Conservation (phyloP, 2,797 vertebrate genomes). For the Rhadinocentrus ornatus region DNA sequence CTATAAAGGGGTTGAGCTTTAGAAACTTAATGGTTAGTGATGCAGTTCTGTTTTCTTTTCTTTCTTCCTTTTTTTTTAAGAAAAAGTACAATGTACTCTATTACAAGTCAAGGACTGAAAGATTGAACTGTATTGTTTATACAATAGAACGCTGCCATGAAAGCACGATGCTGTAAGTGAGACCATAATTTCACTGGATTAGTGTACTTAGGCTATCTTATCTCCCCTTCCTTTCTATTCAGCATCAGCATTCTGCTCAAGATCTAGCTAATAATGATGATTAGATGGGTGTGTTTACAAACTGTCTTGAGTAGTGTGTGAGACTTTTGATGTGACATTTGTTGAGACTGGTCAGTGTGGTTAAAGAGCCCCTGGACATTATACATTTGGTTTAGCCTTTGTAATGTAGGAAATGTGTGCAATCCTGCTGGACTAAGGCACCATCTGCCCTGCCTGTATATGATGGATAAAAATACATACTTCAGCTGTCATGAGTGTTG, state of each 20-base stretch:
- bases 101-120: slow-evolving; percentile 23
- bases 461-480: slow-evolving; percentile 46
- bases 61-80: background rate
- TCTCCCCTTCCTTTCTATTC: slow-evolving; percentile 48
- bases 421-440: slow-evolving; percentile 24
- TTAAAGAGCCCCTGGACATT: background rate
- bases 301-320: slow-evolving; percentile 24
- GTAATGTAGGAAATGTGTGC: slow-evolving; percentile 45
- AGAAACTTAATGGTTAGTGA: slow-evolving; percentile 29
- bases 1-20: slow-evolving; percentile 8
- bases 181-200: slow-evolving; percentile 67
- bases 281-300: slow-evolving; percentile 52
- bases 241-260: slow-evolving; percentile 39
- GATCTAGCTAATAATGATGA: slow-evolving; percentile 53
- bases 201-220: slow-evolving; percentile 49
- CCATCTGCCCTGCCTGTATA: slow-evolving; percentile 23
- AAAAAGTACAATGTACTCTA: slow-evolving; percentile 26
- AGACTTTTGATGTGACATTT: slow-evolving; percentile 20
- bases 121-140: slow-evolving; percentile 49
- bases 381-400: slow-evolving; percentile 27
- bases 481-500: slow-evolving; percentile 60
- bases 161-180: slow-evolving; percentile 55
- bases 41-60: background rate
- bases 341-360: slow-evolving; percentile 12
- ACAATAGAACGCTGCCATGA: slow-evolving; percentile 40